Base-by-base conservation (phyloP, 2,888 invertebrate species). In the Drosophila pseudotalamancana region DNA sequence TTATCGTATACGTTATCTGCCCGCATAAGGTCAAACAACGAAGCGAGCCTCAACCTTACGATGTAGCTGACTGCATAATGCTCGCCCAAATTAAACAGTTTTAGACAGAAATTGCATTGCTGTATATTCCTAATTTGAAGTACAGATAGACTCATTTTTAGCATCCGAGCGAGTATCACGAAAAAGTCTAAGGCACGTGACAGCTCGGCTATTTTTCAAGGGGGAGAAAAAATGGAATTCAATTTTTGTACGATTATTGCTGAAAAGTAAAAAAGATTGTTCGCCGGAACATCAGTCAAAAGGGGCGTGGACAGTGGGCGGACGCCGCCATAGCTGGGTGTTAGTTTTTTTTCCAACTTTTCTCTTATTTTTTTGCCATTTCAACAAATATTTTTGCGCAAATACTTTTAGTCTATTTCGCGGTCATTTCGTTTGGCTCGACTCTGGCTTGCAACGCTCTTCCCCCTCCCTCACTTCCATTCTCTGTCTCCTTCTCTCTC, bases 161-260 rank as follows among this genome's bases (percentile, higher is more conserved):
- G 6, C 0, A n/a, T 4, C 0, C 6, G 29, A 29, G 27, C 43
- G 43, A 8, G 43, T 14, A 27, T 27, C 18, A 2, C 9, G 53
- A 55, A 49, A 51, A 61, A 55, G 48, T 45, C 35, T 14, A 34
- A 39, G 72, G 80, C 34, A 85, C 80, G 88, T 81, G 88, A 81
- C 87, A 75, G 48, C 72, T 81, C 46, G 50, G 46, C 79, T 46
- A 88, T 88, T 83, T 83, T 72, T 86, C 80, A 83, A 67, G 51
- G 69, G 54, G 25, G 39, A 50, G 61, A 48, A 40, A 25, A 42
- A 31, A 64, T 76, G 27, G 68, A 86, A 83, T 83, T 55, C 68
- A 61, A 75, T 83, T 81, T 86, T 72, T 72, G 11, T 71, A 65
- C 48, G 76, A 83, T 79, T 79, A 83, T 80, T 66, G 64, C 55